Evolutionary conservation across 2,888 invertebrate species (phyloP).

Genomic region (Geophilus truncorum): DNA sequence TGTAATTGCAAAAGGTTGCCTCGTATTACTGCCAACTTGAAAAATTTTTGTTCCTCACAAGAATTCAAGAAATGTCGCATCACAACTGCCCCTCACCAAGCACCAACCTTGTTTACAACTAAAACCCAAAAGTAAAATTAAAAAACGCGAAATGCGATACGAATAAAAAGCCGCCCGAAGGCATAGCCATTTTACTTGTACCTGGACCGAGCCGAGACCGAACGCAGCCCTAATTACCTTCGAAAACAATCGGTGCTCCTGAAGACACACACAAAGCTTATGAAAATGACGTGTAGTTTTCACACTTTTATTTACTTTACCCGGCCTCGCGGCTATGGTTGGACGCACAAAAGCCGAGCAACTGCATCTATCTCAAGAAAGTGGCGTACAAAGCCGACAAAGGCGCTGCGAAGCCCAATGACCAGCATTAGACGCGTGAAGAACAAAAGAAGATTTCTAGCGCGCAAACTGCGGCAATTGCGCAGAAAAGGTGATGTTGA

Average conservation of each 20-base stretch:
- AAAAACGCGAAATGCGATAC: too few species aligned
- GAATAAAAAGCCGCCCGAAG: too few species aligned
- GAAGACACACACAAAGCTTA: too few species aligned
- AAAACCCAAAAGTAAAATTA: too few species aligned
- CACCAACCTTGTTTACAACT: too few species aligned
- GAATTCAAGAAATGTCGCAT: neutral
- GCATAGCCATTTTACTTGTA: too few species aligned
- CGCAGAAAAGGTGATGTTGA: neutral
- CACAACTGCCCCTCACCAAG: neutral
- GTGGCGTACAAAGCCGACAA: neutral
- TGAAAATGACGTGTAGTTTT: conserved; percentile 13
- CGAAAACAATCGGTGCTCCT: too few species aligned
- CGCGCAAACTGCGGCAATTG: neutral
- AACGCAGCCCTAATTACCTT: too few species aligned
- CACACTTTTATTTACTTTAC: neutral
- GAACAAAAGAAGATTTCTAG: neutral
- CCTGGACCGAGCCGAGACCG: too few species aligned
- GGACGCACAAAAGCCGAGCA: neutral
- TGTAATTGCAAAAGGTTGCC: neutral
- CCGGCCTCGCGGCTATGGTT: neutral
- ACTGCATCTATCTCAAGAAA: conserved; percentile 5
- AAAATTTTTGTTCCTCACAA: neutral
- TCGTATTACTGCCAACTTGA: neutral
- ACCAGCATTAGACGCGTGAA: neutral
- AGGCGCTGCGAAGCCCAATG: neutral